phyloP scores from a whole-genome alignment of 1,140 invertebrate genomes.

The Sipha flava region DNA sequence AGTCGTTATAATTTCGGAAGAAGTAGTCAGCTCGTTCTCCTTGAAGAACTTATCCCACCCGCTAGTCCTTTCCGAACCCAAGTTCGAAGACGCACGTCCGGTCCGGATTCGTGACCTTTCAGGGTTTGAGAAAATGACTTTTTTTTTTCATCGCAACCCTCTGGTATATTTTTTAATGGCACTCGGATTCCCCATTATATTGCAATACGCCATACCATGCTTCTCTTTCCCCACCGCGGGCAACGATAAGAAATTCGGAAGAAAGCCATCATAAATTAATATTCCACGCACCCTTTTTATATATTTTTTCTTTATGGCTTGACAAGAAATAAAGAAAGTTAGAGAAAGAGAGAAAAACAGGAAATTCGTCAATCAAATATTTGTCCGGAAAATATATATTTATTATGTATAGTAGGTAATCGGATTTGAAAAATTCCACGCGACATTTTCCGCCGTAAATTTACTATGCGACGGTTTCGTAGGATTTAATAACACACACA shows the following conservation, averaged over 20 bases:
- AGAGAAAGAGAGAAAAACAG: background rate
- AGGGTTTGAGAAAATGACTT: background rate
- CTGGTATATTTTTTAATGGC: constrained; percentile 1
- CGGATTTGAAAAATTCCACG: background rate
- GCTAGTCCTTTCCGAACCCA: background rate
- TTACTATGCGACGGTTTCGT: background rate
- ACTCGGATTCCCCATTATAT: constrained; percentile 13
- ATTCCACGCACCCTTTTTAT: background rate
- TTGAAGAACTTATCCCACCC: background rate
- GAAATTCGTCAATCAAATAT: constrained; percentile 15
- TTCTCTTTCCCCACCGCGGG: background rate
- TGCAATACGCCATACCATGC: background rate
- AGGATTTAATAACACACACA: background rate
- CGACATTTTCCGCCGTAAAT: background rate
- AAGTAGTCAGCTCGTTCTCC: background rate
- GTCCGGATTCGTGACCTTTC: constrained; percentile 19
- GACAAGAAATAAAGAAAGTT: background rate
- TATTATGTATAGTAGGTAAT: background rate
- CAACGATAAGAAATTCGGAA: background rate
- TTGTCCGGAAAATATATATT: background rate
- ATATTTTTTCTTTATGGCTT: background rate
- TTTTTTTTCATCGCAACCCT: background rate
- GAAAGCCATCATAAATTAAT: constrained; percentile 14
- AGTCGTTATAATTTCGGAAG: constrained; percentile 13
- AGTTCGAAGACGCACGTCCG: constrained; percentile 10